These are phyloP conservation scores for Ephydatia muelleri DNA, from an alignment of 37 sponge, comb jelly and placozoan genomes.

Conservation along the genomic window DNA sequence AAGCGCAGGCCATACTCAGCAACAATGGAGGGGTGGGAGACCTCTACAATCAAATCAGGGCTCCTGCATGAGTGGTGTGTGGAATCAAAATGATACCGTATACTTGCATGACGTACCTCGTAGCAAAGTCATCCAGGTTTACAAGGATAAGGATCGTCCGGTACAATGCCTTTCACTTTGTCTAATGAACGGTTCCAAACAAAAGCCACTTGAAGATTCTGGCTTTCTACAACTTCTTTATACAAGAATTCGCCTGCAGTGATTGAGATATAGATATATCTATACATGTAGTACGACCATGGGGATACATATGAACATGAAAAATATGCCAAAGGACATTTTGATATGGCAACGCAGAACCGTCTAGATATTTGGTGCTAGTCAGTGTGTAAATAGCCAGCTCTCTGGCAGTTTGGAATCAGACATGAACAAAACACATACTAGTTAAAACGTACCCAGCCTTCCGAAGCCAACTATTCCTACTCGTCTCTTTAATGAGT, in stretches of 20 bases:
- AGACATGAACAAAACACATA: too few species aligned
- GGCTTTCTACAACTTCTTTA: constrained; percentile 36
- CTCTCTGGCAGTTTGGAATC: too few species aligned
- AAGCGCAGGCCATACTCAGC: constrained; percentile 75
- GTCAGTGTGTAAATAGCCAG: too few species aligned
- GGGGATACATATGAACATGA: too few species aligned
- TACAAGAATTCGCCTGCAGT: constrained; percentile 74
- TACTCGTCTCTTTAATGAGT: constrained; percentile 16
- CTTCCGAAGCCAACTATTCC: constrained; percentile 88
- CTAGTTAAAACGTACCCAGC: constrained; percentile 73
- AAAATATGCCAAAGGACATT: too few species aligned
- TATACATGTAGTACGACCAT: not conserved
- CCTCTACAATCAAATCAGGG: constrained; percentile 91
- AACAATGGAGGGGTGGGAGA: constrained; percentile 87
- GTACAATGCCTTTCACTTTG: constrained; percentile 57
- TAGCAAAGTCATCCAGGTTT: constrained; percentile 52
- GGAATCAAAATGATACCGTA: not conserved
- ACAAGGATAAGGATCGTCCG: constrained; percentile 62
- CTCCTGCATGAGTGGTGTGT: constrained; percentile 13
- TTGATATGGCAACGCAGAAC: too few species aligned
- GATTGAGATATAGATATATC: not conserved
- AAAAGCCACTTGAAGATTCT: constrained; percentile 71
- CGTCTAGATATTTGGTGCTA: too few species aligned
- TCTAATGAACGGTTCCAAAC: constrained; percentile 88
- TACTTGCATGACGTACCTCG: constrained; percentile 16